Base-by-base conservation (phyloP, 2,888 invertebrate genomes). In the Brenthis hecate region DNA sequence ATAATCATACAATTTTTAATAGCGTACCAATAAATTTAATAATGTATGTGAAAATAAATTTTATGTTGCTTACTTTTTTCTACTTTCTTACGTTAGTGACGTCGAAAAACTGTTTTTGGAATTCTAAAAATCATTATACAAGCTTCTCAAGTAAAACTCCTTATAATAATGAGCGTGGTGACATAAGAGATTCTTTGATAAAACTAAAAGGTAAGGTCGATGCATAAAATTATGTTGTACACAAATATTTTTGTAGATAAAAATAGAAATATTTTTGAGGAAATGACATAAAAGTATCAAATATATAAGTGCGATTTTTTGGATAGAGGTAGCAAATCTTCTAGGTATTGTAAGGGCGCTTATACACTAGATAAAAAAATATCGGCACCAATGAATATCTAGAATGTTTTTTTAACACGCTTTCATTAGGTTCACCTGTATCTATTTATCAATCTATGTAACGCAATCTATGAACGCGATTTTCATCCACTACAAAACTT, bases 81-180 rank as follows among this genome's bases (percentile, higher is more conserved):
- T 54, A 23, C 19, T 23, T 19, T 4, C 5, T 28, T 47, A 28
- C 48, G 8, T 2, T 36, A 13, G 56, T 23, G 28, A 73, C 74
- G 28, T 78, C 82, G n/a, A 75, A 81, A 14, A 81, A 80, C 72
- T 90, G 90, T 73, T 88, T 81, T 66, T 91, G 91, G 90, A 90
- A 90, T 67, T 86, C 87, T 47, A 87, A 86, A 14, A 89, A 89
- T 71, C 82, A 85, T 0, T 91, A 90, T 68, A 89, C 83, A 75
- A 85, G 80, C 79, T 87, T 88, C 73, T 84, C 86, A 2, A 84
- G 82, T 66, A 84, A 86, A 77, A 90, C 91, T 14, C 83, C 88
- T 0, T 91, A 91, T 51, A 84, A 81, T 72, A 79, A 81, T 13
- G 79, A 87, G 8, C 79, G 89, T 69, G 89, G 89, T 53, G 90